Percentiles rank a stretch among this genome's conserved stretches.
Conservation (phyloP, 2,888 invertebrate species). For the Synergus umbraculus region DNA sequence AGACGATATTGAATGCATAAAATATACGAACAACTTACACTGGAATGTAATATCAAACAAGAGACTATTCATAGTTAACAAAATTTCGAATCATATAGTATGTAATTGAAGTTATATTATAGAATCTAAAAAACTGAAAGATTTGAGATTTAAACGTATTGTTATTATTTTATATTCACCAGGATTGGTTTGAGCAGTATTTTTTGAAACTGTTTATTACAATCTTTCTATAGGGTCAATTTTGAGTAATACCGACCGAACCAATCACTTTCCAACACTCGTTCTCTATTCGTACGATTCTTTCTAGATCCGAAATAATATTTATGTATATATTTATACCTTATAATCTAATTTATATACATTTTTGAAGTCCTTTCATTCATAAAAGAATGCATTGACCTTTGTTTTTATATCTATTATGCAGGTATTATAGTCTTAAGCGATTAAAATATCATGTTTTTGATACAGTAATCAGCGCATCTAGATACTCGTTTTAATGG, state of each 20-base stretch:
- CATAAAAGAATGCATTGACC: conserved; percentile 42
- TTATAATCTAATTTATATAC: conserved; percentile 60
- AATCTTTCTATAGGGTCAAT: not conserved
- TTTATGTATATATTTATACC: conserved; percentile 43
- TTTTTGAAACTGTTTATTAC: not conserved
- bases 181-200: conserved; percentile 5
- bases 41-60: conserved; percentile 30
- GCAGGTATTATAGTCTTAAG: conserved; percentile 45
- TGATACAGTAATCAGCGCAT: conserved; percentile 49
- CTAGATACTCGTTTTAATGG: conserved; percentile 46
- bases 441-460: conserved; percentile 48
- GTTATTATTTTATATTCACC: not conserved
- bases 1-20: not conserved
- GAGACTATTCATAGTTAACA: not conserved
- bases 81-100: not conserved
- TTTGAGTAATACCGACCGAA: conserved; percentile 9
- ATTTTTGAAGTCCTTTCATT: conserved; percentile 48
- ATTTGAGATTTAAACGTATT: not conserved
- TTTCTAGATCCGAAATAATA: conserved; percentile 48
- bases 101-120: not conserved
- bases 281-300: conserved; percentile 3
- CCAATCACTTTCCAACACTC: conserved; percentile 2
- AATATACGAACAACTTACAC: conserved; percentile 14
- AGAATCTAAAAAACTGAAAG: conserved; percentile 19
- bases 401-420: conserved; percentile 33